phyloP scores from a whole-genome alignment of 2,113 vertebrate genomes.

The Chionis minor region DNA sequence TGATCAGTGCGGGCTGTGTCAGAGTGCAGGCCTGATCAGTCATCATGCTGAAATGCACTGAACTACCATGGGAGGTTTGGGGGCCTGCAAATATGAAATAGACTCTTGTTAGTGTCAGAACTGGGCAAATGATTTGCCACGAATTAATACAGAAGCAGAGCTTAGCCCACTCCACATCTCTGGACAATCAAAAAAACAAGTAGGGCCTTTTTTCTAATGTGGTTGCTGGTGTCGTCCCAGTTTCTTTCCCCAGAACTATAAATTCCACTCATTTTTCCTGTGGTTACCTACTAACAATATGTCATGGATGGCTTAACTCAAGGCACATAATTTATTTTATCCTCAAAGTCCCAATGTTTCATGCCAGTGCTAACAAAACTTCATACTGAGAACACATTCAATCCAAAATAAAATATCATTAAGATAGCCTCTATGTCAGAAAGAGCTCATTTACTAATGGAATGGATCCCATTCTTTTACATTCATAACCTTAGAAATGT shows the following conservation, averaged over 20 bases:
- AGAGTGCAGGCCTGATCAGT: constrained; percentile 22
- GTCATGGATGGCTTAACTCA: constrained; percentile 5
- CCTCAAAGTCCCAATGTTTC: background rate
- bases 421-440: background rate
- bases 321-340: background rate
- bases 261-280: background rate
- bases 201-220: background rate
- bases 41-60: constrained; percentile 18
- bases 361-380: background rate
- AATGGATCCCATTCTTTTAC: background rate
- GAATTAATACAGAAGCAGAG: constrained; percentile 29
- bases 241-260: background rate
- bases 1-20: constrained; percentile 31
- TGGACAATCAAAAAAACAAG: background rate
- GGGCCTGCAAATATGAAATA: constrained; percentile 41
- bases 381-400: background rate
- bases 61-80: constrained; percentile 26
- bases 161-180: background rate
- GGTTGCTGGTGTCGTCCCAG: background rate
- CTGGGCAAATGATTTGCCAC: constrained; percentile 20
- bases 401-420: background rate
- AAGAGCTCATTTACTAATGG: background rate
- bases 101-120: constrained; percentile 47
- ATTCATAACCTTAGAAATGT: background rate
- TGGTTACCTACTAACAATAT: background rate